Evolutionary conservation across 1,140 invertebrate genomes (phyloP), one percentile per base, ranked within the genome.

Genomic region (Chlorops oryzae): DNA sequence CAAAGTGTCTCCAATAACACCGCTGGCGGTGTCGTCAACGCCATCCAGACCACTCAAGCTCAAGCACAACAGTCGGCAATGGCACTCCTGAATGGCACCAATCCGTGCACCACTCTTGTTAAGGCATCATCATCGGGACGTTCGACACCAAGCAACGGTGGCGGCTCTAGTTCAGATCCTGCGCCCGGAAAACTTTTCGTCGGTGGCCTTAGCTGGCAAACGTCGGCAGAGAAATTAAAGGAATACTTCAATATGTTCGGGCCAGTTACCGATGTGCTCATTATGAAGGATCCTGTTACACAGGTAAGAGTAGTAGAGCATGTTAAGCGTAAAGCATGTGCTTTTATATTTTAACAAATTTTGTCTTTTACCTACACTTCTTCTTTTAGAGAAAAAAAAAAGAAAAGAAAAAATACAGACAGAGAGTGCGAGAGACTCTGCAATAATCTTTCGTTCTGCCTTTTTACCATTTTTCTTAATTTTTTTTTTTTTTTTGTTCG

Each of bases 241-340:
- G 88, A 92, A 57, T 92, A 94, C 68, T 94, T 94, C 63, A 85
- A 86, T 45, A 90, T 91, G 83, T 94, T 92, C 61, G 90, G 90
- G 44, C 84, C 85, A 3, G 89, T 93, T 50, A 88, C 88, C n/a
- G 90, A 93, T 69, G 90, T 92, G 38, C 82, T 92, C 41, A 92
- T 93, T 61, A 92, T 92, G 89, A 93, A 92, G 79, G 90, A 93
- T 77, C 90, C 90, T 3, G 84, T 92, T 13, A 92, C 90, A 52
- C 89, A 92, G 87, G 90, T 92, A 77, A 75, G 57, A 51, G 50
- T 45, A 54, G 20, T 41, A 54, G 41, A 52, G 51, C 58, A 53
- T 41, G 50, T 57, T 35, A 23, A 20, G 24, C 42, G 6, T 54
- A 37, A 39, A 45, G n/a, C 41, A 35, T 43, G 15, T 34, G 10